A percentile compares a stretch with the other conserved stretches of the same genome.
These are phyloP conservation scores for Danio jaintianensis DNA, from an alignment of 2,797 vertebrate genomes.

Conservation along the genomic window DNA sequence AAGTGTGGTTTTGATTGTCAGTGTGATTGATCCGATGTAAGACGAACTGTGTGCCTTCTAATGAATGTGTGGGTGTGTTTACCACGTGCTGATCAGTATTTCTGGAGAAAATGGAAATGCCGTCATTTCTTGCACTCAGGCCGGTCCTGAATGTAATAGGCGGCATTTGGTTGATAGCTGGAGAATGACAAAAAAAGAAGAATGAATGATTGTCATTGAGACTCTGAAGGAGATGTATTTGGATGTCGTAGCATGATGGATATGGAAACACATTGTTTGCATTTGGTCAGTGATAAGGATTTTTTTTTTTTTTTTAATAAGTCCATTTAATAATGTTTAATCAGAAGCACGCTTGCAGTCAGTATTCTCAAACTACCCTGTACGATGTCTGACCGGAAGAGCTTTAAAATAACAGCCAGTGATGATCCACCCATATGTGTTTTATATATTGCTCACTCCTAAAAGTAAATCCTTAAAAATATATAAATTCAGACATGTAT, in stretches of 20 bases:
- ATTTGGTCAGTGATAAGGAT: constrained; percentile 23
- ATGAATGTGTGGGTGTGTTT: constrained; percentile 80
- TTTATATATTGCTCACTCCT: constrained; percentile 9
- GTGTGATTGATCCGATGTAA: constrained; percentile 78
- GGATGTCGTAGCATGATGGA: constrained; percentile 13
- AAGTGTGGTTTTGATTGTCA: constrained; percentile 75
- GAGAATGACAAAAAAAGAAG: constrained; percentile 25
- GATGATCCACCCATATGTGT: background rate
- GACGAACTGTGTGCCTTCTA: constrained; percentile 77
- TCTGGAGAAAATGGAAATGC: constrained; percentile 70
- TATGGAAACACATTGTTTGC: background rate
- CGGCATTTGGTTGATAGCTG: constrained; percentile 21
- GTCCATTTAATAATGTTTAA: constrained; percentile 32
- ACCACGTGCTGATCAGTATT: constrained; percentile 80
- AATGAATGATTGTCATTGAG: constrained; percentile 33
- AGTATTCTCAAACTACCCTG: constrained; percentile 50
- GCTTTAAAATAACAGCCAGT: background rate
- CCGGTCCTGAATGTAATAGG: constrained; percentile 83
- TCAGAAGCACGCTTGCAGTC: constrained; percentile 36
- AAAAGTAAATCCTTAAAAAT: background rate
- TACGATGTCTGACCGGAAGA: constrained; percentile 17
- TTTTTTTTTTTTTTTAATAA: background rate
- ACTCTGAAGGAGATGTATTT: constrained; percentile 41
- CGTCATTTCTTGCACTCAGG: constrained; percentile 82
- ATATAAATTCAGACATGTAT: background rate